phyloP scores from a whole-genome alignment of 2,888 invertebrate genomes.

The Lithophane leautieri region DNA sequence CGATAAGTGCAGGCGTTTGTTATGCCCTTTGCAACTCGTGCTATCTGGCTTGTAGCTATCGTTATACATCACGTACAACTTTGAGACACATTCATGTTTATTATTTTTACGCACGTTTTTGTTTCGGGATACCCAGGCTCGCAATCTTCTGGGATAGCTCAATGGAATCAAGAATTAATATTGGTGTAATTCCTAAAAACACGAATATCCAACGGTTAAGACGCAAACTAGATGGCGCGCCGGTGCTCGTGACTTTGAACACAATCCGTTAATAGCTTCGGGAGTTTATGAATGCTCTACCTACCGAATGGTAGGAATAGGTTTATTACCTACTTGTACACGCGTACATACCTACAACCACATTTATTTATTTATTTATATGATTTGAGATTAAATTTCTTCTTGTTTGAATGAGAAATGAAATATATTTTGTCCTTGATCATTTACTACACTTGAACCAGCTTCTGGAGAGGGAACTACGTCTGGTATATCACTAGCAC shows the following conservation, averaged over 20 bases:
- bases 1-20: not conserved
- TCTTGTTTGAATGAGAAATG: slow-evolving; percentile 12
- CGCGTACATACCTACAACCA: too few relatives aligned
- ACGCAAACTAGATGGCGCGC: not conserved
- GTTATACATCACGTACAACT: not conserved
- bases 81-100: too few relatives aligned
- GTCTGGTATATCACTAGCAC: slow-evolving; percentile 23
- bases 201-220: too few relatives aligned
- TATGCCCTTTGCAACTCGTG: not conserved
- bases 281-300: not conserved
- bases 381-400: slow-evolving; percentile 3
- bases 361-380: not conserved
- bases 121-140: not conserved
- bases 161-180: not conserved
- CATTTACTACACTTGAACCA: slow-evolving; percentile 1
- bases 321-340: not conserved
- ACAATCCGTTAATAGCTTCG: not conserved
- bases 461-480: slow-evolving; percentile 30
- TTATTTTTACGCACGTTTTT: not conserved
- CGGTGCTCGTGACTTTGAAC: not conserved
- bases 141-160: not conserved
- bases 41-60: not conserved
- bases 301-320: not conserved
- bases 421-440: slow-evolving; percentile 13
- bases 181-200: not conserved